Base-by-base conservation (phyloP, 2,797 vertebrate species). In the Oreochromis mossambicus region DNA sequence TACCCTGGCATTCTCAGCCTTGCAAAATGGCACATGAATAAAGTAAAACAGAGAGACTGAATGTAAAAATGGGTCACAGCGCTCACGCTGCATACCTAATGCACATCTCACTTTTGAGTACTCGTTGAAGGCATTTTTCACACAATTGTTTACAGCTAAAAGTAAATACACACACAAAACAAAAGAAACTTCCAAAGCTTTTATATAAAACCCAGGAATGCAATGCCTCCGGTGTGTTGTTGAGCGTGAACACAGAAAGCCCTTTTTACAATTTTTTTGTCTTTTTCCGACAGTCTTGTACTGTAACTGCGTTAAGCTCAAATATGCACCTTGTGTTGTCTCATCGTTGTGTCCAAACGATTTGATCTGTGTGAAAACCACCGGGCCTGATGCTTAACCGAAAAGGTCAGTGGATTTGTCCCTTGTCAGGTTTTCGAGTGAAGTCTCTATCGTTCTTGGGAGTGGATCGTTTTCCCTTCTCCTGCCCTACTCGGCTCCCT, bases 221-320 rank as follows among this genome's bases (percentile, higher is more conserved):
- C 94, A 94, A 93, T 94, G 95, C 93, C 94, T 95, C 94, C 87
- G 93, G 92, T 93, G 94, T 93, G 92, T 93, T 90, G 90, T 93
- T 93, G 92, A 96, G 95, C 95, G 77, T 91, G 92, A 96, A 96
- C 94, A 95, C 93, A 95, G 94, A 96, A 97, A 96, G 96, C 96
- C 96, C 96, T 96, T 96, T 96, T 95, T 95, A 96, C 94, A 96
- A 61, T 86, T 75, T 83, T 87, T 85, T 84, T 87, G 73, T 89
- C 79, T 89, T 91, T 90, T 92, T 82, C 63, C 8, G 87, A 92
- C 92, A 95, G 94, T 96, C 93, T 95, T 91, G 91, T 93, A 94
- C 94, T 95, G 92, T 89, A 84, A 91, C 92, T 94, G 92, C 87
- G 80, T 94, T 91, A 91, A 95, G 94, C 92, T 95, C 92, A 90